Percentiles rank a stretch among this genome's conserved stretches.
phyloP scores from a whole-genome alignment of 1,140 invertebrate species.

The Lethrus apterus region DNA sequence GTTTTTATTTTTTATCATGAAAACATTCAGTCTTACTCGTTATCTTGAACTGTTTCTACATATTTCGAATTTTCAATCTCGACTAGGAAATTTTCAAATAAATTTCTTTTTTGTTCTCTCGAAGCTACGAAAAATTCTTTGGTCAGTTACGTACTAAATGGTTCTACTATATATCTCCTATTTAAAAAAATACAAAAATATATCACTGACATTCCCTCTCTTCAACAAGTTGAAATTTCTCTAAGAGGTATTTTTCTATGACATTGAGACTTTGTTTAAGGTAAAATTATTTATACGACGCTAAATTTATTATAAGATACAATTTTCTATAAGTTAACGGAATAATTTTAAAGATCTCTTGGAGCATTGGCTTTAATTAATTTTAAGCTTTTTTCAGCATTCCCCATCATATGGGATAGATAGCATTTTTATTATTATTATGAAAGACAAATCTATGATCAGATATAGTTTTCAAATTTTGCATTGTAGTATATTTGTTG shows the following conservation, averaged over 20 bases:
- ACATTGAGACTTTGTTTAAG: too few relatives aligned
- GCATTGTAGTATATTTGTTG: too few relatives aligned
- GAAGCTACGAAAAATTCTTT: conserved; percentile 14
- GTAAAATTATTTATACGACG: too few relatives aligned
- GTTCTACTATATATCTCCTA: conserved; percentile 22
- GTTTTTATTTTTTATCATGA: conserved; percentile 14
- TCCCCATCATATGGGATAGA: too few relatives aligned
- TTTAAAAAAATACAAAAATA: conserved; percentile 37
- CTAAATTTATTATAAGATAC: too few relatives aligned
- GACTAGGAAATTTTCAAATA: background rate
- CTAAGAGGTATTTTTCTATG: conserved; percentile 7
- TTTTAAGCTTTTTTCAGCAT: too few relatives aligned
- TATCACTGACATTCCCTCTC: conserved; percentile 29
- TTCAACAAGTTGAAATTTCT: conserved; percentile 6
- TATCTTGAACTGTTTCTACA: conserved; percentile 6
- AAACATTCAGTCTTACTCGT: conserved; percentile 31
- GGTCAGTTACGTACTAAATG: conserved; percentile 24
- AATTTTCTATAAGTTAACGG: too few relatives aligned
- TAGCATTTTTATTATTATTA: too few relatives aligned
- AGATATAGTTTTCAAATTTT: too few relatives aligned
- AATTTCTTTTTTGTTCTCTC: conserved; percentile 1
- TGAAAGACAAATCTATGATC: too few relatives aligned
- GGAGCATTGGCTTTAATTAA: too few relatives aligned
- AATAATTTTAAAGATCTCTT: too few relatives aligned
- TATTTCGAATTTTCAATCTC: conserved; percentile 7